Evolutionary conservation across 1,140 invertebrate genomes (phyloP), one percentile per base, ranked within the genome.

Genomic region (Sarcophaga bullata): DNA sequence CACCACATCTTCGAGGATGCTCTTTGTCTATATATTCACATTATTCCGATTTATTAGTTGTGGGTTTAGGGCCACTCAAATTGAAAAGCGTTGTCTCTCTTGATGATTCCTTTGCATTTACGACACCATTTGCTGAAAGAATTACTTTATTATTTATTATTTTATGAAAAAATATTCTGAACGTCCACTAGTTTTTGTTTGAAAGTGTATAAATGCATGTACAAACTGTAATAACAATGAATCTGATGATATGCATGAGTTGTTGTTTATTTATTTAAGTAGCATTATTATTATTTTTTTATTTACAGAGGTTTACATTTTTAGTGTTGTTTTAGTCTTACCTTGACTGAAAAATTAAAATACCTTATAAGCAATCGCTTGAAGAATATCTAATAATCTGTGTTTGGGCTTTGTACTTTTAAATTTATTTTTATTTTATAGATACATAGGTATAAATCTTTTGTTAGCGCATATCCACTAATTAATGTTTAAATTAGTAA

Each of bases 381-480:
- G 62, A 58, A 7, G 54, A 58, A 58, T 58, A 58, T 58, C 15
- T 58, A 58, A n/a, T 58, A 19, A 19, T 68, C 8, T 68, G n/a
- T 58, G 62, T 68, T 8, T 68, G 62, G 17, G 62, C 19, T 9
- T 68, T 68, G 62, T 19, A 68, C 62, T 68, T 68, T 37, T 37
- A 37, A 37, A 37, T 37, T 37, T 37, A 4, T 37, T 37, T 37
- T 68, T 68, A 68, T 68, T 68, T 68, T 68, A 68, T 68, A 68
- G 62, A 19, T 68, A 68, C 25, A 37, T 37, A 37, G 25, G 25
- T 37, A 37, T 68, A 68, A 68, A 68, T 68, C 62, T 25, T 37
- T 68, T 68, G 62, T 68, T 68, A 68, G 62, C 62, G 62, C 62
- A 68, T 68, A 68, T 68, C 19, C 62, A 68, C 62, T 68, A 68